These are phyloP conservation scores for Rhizoglyphus robini DNA, from an alignment of 1,140 invertebrate species.

Conservation along the genomic window DNA sequence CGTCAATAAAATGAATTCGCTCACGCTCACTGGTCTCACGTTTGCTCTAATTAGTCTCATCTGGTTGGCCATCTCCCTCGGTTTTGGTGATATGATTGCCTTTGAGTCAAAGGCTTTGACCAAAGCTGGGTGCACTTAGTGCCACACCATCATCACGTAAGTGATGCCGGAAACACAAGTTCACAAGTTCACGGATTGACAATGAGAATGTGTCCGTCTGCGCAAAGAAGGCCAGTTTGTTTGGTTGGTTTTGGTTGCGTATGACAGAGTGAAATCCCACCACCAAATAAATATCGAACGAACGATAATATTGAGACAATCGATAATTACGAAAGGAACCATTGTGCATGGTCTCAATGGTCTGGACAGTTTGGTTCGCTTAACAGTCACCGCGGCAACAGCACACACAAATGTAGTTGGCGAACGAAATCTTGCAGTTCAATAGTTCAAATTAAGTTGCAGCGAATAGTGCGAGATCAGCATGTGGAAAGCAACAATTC, in stretches of 20 bases:
- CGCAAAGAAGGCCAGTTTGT: background rate
- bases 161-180: too few relatives aligned
- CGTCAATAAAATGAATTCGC: too few relatives aligned
- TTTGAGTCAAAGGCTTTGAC: too few relatives aligned
- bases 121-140: too few relatives aligned
- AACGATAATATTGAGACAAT: conserved; percentile 13
- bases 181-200: too few relatives aligned
- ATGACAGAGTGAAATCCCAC: background rate
- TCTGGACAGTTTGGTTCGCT: background rate
- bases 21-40: background rate
- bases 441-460: background rate
- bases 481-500: background rate
- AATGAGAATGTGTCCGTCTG: conserved; percentile 5
- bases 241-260: background rate
- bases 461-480: background rate
- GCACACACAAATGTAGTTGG: too few relatives aligned
- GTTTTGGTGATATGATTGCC: background rate
- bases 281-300: background rate
- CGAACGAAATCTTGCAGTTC: too few relatives aligned
- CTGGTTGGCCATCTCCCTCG: background rate
- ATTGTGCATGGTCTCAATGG: background rate
- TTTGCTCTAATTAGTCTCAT: background rate
- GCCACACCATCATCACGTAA: too few relatives aligned
- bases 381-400: too few relatives aligned
- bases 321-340: background rate